Conservation (phyloP, 2,797 vertebrate species). For the Falco cherrug region DNA sequence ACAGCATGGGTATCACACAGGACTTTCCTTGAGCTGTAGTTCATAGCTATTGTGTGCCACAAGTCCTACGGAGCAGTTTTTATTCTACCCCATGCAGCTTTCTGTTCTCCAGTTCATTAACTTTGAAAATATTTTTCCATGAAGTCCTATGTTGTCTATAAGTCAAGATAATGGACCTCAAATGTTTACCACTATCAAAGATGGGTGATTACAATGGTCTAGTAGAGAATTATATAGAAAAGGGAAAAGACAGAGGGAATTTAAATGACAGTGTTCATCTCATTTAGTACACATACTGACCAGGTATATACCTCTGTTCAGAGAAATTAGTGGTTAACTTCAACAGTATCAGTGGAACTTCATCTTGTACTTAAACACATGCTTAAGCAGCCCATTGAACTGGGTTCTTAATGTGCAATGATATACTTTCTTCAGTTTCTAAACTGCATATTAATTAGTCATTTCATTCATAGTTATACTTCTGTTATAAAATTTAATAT, state of each 20-base stretch:
- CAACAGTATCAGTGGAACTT: neutral
- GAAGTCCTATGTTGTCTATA: neutral
- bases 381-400: neutral
- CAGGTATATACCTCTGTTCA: neutral
- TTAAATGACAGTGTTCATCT: rapidly evolving
- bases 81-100: neutral
- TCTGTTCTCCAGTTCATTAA: neutral
- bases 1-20: neutral
- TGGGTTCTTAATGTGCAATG: neutral
- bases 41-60: neutral
- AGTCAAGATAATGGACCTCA: neutral
- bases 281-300: neutral
- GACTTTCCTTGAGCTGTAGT: rapidly evolving
- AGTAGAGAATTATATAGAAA: neutral
- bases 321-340: neutral
- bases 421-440: neutral
- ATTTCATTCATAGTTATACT: neutral
- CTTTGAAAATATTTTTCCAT: neutral
- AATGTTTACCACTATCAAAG: neutral
- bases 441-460: neutral
- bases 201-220: neutral
- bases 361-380: neutral
- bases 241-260: neutral
- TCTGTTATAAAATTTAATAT: neutral
- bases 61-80: neutral